These are phyloP conservation scores for Pica pica DNA, from an alignment of 2,113 vertebrate species.

Conservation along the genomic window DNA sequence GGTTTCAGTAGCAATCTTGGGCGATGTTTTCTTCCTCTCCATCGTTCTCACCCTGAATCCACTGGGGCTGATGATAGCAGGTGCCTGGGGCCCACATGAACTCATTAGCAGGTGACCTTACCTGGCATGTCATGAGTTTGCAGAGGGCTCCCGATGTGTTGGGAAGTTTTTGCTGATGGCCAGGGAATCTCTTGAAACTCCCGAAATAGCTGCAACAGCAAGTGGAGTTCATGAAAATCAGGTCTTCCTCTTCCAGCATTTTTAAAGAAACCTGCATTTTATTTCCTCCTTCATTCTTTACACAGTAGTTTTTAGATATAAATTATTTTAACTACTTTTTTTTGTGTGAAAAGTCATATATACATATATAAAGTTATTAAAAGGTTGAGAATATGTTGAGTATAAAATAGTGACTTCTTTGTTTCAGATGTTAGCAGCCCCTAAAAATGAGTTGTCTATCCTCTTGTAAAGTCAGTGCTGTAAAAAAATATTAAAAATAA, in stretches of 20 bases:
- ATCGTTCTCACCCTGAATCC: background rate
- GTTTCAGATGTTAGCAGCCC: constrained; percentile 48
- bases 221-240: constrained; percentile 1
- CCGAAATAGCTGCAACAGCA: background rate
- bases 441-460: constrained; percentile 45
- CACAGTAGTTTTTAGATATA: constrained; percentile 45
- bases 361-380: constrained; percentile 61
- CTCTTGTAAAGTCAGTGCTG: constrained; percentile 61
- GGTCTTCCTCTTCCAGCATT: constrained; percentile 42
- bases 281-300: constrained; percentile 9
- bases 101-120: background rate
- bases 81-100: background rate
- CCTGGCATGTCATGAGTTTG: background rate
- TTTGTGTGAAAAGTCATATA: constrained; percentile 49
- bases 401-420: constrained; percentile 60
- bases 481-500: constrained; percentile 44
- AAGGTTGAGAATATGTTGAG: constrained; percentile 48
- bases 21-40: background rate
- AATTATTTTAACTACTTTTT: constrained; percentile 57
- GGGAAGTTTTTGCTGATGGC: constrained; percentile 2
- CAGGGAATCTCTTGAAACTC: background rate
- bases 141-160: background rate
- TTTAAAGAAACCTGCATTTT: constrained; percentile 20
- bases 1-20: background rate
- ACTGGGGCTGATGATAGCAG: background rate